Evolutionary conservation across 37 sponge, comb jelly and placozoan genomes (phyloP).

Genomic region (Oopsacas minuta): DNA sequence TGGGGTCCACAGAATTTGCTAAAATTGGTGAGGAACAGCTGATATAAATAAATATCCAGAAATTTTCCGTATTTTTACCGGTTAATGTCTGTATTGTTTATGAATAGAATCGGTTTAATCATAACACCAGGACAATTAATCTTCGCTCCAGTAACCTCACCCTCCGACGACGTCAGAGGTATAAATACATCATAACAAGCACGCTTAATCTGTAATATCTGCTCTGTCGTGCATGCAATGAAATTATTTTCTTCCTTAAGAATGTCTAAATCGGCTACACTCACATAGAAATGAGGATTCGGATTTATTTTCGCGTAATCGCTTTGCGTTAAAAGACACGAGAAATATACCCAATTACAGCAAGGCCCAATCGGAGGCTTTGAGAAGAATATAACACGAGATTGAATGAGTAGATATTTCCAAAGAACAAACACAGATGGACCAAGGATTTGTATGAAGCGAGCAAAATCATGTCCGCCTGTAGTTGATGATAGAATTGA

Average conservation of each 20-base stretch:
- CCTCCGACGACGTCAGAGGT: not conserved
- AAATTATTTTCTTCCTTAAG: constrained; percentile 34
- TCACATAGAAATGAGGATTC: constrained; percentile 74
- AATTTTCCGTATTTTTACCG: no score
- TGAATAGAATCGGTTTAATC: not conserved
- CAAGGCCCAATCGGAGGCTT: constrained; percentile 77
- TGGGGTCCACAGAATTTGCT: no score
- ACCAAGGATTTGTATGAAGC: constrained; percentile 62
- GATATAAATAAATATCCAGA: no score
- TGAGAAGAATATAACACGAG: constrained; percentile 65
- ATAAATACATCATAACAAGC: constrained; percentile 69
- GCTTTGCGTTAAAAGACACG: not conserved
- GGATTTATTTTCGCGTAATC: constrained; percentile 35
- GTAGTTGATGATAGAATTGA: not conserved
- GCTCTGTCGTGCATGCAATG: constrained; percentile 90
- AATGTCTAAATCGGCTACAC: constrained; percentile 59
- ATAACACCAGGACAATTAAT: not conserved
- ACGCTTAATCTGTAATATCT: constrained; percentile 53
- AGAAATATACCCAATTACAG: constrained; percentile 12
- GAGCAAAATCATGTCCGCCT: constrained; percentile 12
- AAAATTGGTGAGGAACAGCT: no score
- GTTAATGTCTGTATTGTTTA: constrained; percentile 3
- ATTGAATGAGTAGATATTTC: constrained; percentile 71
- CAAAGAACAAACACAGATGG: constrained; percentile 75
- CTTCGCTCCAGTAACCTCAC: not conserved